Evolutionary conservation across 1,140 invertebrate species (phyloP), one percentile per base, ranked within the genome.

Genomic region (Orchesella cincta): DNA sequence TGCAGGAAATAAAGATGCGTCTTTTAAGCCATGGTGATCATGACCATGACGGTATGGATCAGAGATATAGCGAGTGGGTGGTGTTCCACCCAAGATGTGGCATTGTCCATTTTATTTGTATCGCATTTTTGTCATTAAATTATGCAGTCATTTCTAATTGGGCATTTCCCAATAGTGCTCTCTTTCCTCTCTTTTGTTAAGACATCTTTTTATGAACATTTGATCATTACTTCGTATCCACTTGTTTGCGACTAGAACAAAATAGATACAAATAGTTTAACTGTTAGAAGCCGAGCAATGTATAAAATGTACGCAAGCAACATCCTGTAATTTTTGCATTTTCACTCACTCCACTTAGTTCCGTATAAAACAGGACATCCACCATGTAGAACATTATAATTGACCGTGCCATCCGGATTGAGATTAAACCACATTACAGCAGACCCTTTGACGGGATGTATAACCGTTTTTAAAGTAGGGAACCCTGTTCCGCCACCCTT

Each of bases 201-300:
- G 54, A 70, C 75, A 79, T 54, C 74, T 74, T n/a, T 52, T n/a
- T 16, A 36, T 39, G 26, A 77, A 78, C 70, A 76, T 77, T 67
- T 78, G 76, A 23, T 77, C 79, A 52, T 77, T 39, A 1, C 54
- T 54, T 62, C 78, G 29, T 0, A 80, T 77, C 79, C 79, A 80
- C 35, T 80, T 80, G 29, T 77, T 80, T 0, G 76, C 76, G 71
- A 79, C 78, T 79, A 23, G 2, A 74, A 71, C 34, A 23, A 57
- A 36, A 70, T 20, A 14, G 2, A 46, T 46, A 18, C 39, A 46
- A 18, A 46, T 46, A 46, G 5, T n/a, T n/a, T n/a, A n/a, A n/a
- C n/a, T n/a, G n/a, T n/a, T n/a, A n/a, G n/a, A n/a, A n/a, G n/a
- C n/a, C n/a, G n/a, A n/a, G 18, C 39, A 46, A 46, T 46, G 39